phyloP scores from a whole-genome alignment of 2,113 vertebrate species.

The Mugil cephalus region DNA sequence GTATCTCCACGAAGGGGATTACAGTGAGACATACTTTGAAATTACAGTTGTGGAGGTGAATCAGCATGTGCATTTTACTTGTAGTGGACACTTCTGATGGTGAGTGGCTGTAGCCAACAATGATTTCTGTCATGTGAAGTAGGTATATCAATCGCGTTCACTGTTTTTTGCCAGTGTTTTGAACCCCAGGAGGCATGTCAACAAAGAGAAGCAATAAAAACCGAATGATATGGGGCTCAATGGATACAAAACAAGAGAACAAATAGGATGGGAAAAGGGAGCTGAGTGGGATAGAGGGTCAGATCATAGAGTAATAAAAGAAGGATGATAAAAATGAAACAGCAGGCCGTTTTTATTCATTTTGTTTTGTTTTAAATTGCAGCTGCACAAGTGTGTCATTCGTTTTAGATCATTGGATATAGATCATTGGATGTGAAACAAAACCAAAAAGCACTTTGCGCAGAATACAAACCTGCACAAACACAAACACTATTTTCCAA shows the following conservation, averaged over 20 bases:
- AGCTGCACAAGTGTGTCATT: neutral
- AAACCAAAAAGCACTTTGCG: conserved; percentile 32
- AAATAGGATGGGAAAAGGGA: neutral
- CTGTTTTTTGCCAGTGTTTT: conserved; percentile 25
- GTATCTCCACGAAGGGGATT: conserved; percentile 16
- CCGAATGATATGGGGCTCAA: conserved; percentile 5
- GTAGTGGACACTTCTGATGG: conserved; percentile 35
- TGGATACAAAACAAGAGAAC: conserved; percentile 13
- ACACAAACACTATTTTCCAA: neutral
- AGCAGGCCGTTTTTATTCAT: neutral
- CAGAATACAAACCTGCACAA: conserved; percentile 4
- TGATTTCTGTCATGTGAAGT: conserved; percentile 50
- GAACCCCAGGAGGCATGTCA: conserved; percentile 25
- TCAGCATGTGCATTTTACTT: conserved; percentile 44
- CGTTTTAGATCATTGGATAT: neutral
- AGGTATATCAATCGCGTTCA: conserved; percentile 35
- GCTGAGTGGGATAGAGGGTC: neutral
- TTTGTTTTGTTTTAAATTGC: conserved; percentile 5
- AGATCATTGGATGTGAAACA: neutral
- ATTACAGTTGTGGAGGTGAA: conserved; percentile 25
- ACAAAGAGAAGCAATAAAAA: conserved; percentile 37
- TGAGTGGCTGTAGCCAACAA: conserved; percentile 14
- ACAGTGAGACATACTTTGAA: conserved; percentile 37
- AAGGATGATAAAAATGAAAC: conserved; percentile 20
- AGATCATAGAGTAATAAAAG: conserved; percentile 37